phyloP scores from a whole-genome alignment of 2,797 vertebrate genomes.

The Silurus lanzhouensis region DNA sequence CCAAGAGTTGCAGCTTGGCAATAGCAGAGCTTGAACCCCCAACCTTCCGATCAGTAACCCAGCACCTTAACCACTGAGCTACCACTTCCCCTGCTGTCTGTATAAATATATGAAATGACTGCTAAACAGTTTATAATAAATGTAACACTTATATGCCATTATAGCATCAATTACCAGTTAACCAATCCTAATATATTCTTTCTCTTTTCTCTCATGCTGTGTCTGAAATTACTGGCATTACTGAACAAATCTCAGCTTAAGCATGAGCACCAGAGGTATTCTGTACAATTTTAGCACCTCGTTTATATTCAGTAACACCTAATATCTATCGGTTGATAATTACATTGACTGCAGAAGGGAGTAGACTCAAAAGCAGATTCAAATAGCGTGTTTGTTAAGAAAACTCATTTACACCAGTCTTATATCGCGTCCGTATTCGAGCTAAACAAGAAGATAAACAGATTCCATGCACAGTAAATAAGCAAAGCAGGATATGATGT shows the following conservation, averaged over 20 bases:
- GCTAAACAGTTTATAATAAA: no score
- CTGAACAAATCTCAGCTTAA: conserved; percentile 64
- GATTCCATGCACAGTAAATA: conserved; percentile 59
- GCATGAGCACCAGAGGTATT: conserved; percentile 55
- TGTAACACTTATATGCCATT: no score
- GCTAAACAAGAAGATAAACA: conserved; percentile 53
- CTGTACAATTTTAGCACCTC: background rate
- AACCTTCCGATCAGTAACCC: no score
- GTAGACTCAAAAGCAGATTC: conserved; percentile 39
- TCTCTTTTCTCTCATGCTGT: no score
- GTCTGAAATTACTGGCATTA: conserved; percentile 20
- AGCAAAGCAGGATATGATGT: conserved; percentile 41
- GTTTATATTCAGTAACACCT: background rate
- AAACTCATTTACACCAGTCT: conserved; percentile 58
- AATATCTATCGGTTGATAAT: conserved; percentile 58
- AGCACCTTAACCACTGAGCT: no score
- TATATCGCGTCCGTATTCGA: conserved; percentile 57
- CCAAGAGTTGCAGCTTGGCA: no score
- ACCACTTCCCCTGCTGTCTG: no score
- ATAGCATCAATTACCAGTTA: no score
- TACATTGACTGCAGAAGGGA: conserved; percentile 12
- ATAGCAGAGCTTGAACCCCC: no score
- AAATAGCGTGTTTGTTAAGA: conserved; percentile 55
- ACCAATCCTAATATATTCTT: no score
- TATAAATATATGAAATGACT: no score